Base-by-base conservation (phyloP, 1,140 invertebrate genomes). In the Brachystomella parvula region DNA sequence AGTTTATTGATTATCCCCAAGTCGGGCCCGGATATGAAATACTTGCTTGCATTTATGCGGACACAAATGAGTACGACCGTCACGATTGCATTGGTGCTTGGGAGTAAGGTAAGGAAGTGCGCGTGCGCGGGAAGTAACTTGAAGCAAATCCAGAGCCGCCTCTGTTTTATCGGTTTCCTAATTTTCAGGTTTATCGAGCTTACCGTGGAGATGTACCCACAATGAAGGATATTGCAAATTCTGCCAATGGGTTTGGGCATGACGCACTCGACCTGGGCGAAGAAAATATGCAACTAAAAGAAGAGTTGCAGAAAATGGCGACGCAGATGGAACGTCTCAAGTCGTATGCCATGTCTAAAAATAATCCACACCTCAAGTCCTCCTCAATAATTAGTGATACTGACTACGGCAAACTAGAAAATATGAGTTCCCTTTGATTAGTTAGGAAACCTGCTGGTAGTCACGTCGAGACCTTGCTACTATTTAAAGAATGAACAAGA, bases 241-340 rank as follows among this genome's bases (percentile, higher is more conserved):
- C 74, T 90, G 89, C 0, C 77, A 92, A 92, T 75, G 90, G 90
- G 0, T 88, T 92, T 31, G 87, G 87, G 0, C 81, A 92, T 67
- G 89, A 92, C 71, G 85, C 88, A 1, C 85, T 87, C 0, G 90
- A 93, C 79, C 79, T 92, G 15, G 90, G 86, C 74, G 89, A 92
- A 77, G 90, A 94, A 77, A 94, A 94, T 75, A 89, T 92, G 75
- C 90, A 93, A 76, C 80, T 93, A 0, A 93, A 92, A 88, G 90
- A 93, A 76, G 90, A 94, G 79, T 86, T 94, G 21, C 90, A 93
- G 73, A 93, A 92, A 75, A 76, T 94, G 67, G 90, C 91, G 0
- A 88, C 89, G 15, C 90, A 93, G 78, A 92, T 94, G 70, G 90
- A 94, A 76, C 90, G 90, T 75, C 90, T 93, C 88, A 92, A 91